Conservation (phyloP, 1,140 invertebrate species). For the Drosophila nigrodunni region DNA sequence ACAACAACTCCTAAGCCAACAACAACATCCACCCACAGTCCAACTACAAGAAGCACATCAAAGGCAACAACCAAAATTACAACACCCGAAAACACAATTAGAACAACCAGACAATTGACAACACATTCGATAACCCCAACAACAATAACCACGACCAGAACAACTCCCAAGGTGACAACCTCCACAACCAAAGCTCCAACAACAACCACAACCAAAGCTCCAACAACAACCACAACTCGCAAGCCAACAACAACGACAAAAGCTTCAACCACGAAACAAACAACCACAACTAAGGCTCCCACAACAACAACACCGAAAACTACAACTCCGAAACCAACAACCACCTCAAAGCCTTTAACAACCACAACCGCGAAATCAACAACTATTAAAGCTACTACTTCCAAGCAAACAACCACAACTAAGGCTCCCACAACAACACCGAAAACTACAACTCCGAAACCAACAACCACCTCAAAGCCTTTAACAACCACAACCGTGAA, state of each 20-base stretch:
- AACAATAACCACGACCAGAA: constrained; percentile 22
- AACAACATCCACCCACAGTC: not conserved
- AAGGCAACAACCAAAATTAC: constrained; percentile 49
- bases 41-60: not conserved
- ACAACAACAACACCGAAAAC: not conserved
- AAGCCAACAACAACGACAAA: not conserved
- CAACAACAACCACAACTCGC: constrained; percentile 12
- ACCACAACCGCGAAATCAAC: not conserved
- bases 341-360: not conserved
- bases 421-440: too few relatives aligned
- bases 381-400: too few relatives aligned
- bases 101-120: constrained; percentile 5
- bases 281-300: constrained; percentile 2
- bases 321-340: constrained; percentile 10
- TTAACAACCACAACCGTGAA: not conserved
- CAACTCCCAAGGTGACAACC: constrained; percentile 8
- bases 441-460: not conserved
- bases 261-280: not conserved
- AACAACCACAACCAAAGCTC: constrained; percentile 1
- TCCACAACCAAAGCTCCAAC: constrained; percentile 9
- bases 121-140: constrained; percentile 9
- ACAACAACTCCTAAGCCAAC: not conserved
- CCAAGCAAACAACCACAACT: too few relatives aligned
- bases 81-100: constrained; percentile 8
- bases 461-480: constrained; percentile 1